Percentiles rank a stretch among this genome's conserved stretches.
Evolutionary conservation across 2,888 invertebrate genomes (phyloP).

Genomic region (Aleiodes leptofemur): DNA sequence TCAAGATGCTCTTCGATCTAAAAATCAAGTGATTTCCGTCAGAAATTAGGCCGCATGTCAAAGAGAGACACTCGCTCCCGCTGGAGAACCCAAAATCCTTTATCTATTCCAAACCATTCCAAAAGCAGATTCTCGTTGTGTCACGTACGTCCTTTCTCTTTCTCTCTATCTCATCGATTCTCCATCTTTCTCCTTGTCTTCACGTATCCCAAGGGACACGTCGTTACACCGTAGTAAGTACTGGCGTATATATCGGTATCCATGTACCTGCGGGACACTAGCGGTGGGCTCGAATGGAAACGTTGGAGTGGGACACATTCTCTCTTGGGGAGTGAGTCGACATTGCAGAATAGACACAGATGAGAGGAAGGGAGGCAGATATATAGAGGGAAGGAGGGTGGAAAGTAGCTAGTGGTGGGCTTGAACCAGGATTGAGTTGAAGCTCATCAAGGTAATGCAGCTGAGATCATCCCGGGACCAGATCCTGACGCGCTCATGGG

Average conservation of each 20-base stretch:
- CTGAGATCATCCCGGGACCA: slow-evolving; percentile 71
- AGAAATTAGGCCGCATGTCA: slow-evolving; percentile 27
- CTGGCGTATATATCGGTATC: slow-evolving; percentile 44
- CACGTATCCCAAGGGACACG: slow-evolving; percentile 28
- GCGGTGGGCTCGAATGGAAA: slow-evolving; percentile 36
- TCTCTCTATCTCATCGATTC: neutral
- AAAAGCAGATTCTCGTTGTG: slow-evolving; percentile 28
- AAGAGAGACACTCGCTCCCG: slow-evolving; percentile 1
- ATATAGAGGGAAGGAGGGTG: slow-evolving; percentile 4
- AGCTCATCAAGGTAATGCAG: slow-evolving; percentile 75
- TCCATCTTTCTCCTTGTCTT: slow-evolving; percentile 28
- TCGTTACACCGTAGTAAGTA: slow-evolving; percentile 48
- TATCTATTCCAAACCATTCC: slow-evolving; percentile 40
- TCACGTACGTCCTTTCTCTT: slow-evolving; percentile 27
- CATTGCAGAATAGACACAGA: slow-evolving; percentile 31
- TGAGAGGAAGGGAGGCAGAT: slow-evolving; percentile 34
- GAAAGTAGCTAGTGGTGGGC: slow-evolving; percentile 48
- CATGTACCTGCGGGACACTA: slow-evolving; percentile 30
- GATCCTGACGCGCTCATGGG: slow-evolving; percentile 64
- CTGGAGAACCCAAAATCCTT: slow-evolving; percentile 28
- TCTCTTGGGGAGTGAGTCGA: slow-evolving; percentile 30
- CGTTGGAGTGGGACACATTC: slow-evolving; percentile 24
- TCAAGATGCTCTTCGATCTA: neutral
- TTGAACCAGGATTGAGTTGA: slow-evolving; percentile 59
- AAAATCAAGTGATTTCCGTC: slow-evolving; percentile 5